Percentiles rank a stretch among this genome's conserved stretches.
Conservation (phyloP, 2,113 vertebrate species). For the Perca flavescens region DNA sequence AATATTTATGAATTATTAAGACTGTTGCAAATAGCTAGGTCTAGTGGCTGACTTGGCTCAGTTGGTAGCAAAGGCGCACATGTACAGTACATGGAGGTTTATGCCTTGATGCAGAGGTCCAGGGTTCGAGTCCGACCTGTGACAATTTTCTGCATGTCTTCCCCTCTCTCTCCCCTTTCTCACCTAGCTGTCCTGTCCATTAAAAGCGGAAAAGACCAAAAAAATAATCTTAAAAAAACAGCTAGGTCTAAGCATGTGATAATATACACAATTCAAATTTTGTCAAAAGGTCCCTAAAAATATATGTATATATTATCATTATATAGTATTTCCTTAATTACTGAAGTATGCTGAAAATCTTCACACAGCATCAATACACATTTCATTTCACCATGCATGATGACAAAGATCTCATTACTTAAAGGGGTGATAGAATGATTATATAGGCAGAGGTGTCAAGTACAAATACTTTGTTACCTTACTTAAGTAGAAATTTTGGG, state of each 20-base stretch:
- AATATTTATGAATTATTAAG: slow-evolving; percentile 39
- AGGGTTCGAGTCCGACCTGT: no score
- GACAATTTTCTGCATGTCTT: no score
- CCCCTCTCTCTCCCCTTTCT: no score
- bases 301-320: not conserved
- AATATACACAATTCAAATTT: not conserved
- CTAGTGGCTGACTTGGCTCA: not conserved
- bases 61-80: no score
- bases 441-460: no score
- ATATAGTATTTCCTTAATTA: not conserved
- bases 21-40: slow-evolving; percentile 14
- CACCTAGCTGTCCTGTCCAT: no score
- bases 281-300: slow-evolving; percentile 12
- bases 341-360: not conserved
- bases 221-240: not conserved
- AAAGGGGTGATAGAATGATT: not conserved
- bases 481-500: no score
- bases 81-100: no score
- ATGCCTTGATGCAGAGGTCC: no score
- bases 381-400: not conserved
- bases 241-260: not conserved
- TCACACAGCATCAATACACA: not conserved
- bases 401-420: not conserved
- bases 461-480: no score
- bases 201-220: no score